Conservation (phyloP, 1,140 invertebrate genomes). For the Orchestia grillus region DNA sequence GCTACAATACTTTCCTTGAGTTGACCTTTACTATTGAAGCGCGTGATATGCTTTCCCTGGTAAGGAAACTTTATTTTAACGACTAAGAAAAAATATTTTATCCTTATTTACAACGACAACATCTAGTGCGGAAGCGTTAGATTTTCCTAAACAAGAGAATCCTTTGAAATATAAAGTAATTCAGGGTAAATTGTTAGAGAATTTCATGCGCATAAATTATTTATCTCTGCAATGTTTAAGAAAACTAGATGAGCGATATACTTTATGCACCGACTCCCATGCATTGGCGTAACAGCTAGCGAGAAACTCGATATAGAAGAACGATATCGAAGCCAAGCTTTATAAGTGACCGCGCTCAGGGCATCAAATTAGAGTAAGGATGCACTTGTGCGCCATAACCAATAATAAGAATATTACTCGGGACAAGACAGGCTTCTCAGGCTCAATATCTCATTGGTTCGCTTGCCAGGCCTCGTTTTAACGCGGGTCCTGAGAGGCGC, state of each 20-base stretch:
- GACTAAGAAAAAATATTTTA: neutral
- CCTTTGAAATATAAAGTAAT: neutral
- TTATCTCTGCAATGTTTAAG: neutral
- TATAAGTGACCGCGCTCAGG: neutral
- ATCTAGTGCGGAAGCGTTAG: neutral
- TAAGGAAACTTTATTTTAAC: neutral
- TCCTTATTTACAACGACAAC: neutral
- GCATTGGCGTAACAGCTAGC: neutral
- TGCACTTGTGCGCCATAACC: slow-evolving; percentile 37
- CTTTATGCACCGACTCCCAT: neutral
- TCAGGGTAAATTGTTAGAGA: neutral
- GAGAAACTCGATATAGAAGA: slow-evolving; percentile 25
- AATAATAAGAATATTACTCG: slow-evolving; percentile 37
- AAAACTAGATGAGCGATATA: neutral
- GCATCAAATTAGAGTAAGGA: slow-evolving; percentile 9
- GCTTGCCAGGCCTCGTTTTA: neutral
- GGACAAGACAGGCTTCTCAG: neutral
- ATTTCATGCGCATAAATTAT: neutral
- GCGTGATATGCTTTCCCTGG: too few relatives aligned
- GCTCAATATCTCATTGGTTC: slow-evolving; percentile 45
- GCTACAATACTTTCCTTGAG: too few relatives aligned
- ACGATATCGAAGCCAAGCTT: slow-evolving; percentile 22
- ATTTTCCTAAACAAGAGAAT: neutral
- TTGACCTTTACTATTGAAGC: too few relatives aligned
- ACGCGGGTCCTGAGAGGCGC: neutral